phyloP scores from a whole-genome alignment of 2,888 invertebrate species.

The Hetaerina titia region DNA sequence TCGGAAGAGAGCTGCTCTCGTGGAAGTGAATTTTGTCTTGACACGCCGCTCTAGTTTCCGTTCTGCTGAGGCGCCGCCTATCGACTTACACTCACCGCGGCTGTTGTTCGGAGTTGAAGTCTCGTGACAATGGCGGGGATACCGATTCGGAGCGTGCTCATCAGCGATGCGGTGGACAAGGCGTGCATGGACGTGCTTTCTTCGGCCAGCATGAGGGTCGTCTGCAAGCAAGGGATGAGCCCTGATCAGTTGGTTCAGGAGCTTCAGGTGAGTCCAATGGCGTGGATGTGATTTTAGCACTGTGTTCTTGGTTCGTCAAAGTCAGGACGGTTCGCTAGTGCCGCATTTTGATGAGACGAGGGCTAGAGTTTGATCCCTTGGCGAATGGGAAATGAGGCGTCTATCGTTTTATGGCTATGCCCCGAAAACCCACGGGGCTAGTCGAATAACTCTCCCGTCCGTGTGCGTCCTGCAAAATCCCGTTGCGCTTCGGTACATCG shows the following conservation, averaged over 20 bases:
- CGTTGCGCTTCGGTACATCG: too few relatives aligned
- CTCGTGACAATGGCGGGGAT: conserved; percentile 39
- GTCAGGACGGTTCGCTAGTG: not conserved
- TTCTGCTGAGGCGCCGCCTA: too few relatives aligned
- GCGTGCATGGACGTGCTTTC: conserved; percentile 90
- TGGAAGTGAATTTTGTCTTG: not conserved
- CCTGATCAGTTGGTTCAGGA: conserved; percentile 87
- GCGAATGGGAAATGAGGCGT: not conserved
- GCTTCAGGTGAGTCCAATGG: conserved; percentile 84
- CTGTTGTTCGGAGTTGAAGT: not conserved
- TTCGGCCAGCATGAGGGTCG: conserved; percentile 88
- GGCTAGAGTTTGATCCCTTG: not conserved
- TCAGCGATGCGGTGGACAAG: conserved; percentile 95
- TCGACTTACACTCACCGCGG: not conserved
- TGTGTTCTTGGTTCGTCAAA: too few relatives aligned
- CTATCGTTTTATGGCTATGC: too few relatives aligned
- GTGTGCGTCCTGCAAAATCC: too few relatives aligned
- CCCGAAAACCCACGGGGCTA: too few relatives aligned
- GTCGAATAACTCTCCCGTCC: too few relatives aligned
- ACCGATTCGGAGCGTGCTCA: conserved; percentile 86
- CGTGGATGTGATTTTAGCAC: too few relatives aligned
- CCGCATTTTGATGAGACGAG: not conserved
- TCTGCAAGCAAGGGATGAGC: conserved; percentile 86
- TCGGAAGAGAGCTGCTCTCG: not conserved
- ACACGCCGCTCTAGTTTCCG: not conserved